Percentiles rank a stretch among this genome's conserved stretches.
Conservation (phyloP, 2,888 invertebrate genomes). For the Agrenia bidenticulata region DNA sequence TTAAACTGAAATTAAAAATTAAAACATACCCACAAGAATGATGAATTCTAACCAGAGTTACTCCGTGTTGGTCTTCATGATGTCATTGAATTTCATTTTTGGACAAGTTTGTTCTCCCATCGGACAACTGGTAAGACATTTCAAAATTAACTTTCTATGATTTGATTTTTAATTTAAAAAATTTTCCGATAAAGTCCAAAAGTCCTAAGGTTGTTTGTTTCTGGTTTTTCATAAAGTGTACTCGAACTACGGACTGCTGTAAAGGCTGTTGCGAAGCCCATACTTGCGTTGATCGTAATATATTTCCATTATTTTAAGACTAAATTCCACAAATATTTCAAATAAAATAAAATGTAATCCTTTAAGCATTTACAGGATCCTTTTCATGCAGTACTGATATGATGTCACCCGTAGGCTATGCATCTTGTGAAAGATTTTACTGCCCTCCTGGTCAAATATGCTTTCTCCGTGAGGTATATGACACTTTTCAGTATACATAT, state of each 20-base stretch:
- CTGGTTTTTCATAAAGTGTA: constrained; percentile 30
- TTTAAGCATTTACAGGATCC: constrained; percentile 22
- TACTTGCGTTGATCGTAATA: constrained; percentile 42
- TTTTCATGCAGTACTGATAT: constrained; percentile 41
- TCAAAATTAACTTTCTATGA: background rate
- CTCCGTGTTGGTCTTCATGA: background rate
- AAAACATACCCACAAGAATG: too few relatives aligned
- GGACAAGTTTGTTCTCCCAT: constrained; percentile 43
- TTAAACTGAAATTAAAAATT: too few relatives aligned
- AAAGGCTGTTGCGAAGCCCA: constrained; percentile 49
- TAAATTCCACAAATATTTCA: background rate
- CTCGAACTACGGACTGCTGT: constrained; percentile 43
- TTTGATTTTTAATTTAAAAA: constrained; percentile 3
- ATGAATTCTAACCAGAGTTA: too few relatives aligned
- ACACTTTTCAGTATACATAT: background rate
- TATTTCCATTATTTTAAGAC: background rate
- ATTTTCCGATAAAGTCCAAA: background rate
- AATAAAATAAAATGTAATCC: constrained; percentile 5
- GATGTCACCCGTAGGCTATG: constrained; percentile 30
- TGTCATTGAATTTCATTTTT: constrained; percentile 2
- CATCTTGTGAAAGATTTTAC: constrained; percentile 29
- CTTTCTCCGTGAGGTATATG: constrained; percentile 31
- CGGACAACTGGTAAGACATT: constrained; percentile 36
- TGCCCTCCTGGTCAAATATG: constrained; percentile 38
- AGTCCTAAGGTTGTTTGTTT: background rate